phyloP scores from a whole-genome alignment of 1,140 invertebrate genomes.

The Lasioglossum albipes region DNA sequence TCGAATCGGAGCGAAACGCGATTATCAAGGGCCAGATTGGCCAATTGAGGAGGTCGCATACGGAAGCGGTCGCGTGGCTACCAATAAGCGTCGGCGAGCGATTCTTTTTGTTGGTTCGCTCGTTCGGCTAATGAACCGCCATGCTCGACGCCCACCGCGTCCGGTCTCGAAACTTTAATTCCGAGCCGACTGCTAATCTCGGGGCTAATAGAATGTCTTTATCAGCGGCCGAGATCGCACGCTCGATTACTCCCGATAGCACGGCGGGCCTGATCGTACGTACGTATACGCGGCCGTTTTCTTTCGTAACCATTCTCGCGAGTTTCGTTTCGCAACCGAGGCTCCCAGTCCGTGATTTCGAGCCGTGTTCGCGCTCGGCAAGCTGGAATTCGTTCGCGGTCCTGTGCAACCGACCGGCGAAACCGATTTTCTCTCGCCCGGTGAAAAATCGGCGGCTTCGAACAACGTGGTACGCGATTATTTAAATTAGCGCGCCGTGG shows the following conservation, averaged over 20 bases:
- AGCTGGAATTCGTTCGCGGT: background rate
- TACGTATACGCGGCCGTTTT: background rate
- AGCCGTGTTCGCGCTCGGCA: background rate
- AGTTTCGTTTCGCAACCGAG: background rate
- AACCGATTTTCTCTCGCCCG: background rate
- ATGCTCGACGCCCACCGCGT: constrained; percentile 24
- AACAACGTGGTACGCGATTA: too few species aligned
- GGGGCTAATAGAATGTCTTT: constrained; percentile 16
- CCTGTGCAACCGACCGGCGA: too few species aligned
- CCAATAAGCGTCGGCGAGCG: background rate
- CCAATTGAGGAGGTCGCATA: background rate
- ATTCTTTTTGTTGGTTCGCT: background rate
- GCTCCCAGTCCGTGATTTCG: background rate
- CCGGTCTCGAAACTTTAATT: constrained; percentile 27
- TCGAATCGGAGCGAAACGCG: too few species aligned
- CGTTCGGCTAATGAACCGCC: constrained; percentile 26
- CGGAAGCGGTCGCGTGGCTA: constrained; percentile 7
- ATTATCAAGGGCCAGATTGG: background rate
- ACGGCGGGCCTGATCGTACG: too few species aligned
- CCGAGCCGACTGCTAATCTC: background rate
- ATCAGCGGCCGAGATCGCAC: background rate
- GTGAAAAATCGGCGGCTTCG: too few species aligned
- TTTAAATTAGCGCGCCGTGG: too few species aligned
- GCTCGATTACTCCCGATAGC: constrained; percentile 1
- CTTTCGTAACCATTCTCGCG: constrained; percentile 2